Evolutionary conservation across 2,113 vertebrate species (phyloP), one percentile per base, ranked within the genome.

Genomic region (Hassar affinis): DNA sequence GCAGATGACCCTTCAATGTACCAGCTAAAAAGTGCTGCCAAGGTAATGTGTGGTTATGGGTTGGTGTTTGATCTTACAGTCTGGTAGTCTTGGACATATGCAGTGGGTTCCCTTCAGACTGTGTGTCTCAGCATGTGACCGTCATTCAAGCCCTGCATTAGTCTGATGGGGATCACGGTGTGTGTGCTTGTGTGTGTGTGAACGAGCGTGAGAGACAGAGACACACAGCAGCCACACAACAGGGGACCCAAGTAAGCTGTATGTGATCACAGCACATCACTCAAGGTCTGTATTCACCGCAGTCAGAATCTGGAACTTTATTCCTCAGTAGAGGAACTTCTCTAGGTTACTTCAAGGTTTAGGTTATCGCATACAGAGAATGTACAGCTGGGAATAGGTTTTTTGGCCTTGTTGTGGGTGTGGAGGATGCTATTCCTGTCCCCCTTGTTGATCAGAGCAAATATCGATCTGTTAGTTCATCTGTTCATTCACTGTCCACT

Each of bases 1-100:
- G 97, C 97, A 0, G 98, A 99, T 7, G 97, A 99, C 89, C 96
- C 98, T 0, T 99, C 98, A 85, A 99, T 99, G 98, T 98, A 99
- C 91, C 98, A 99, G 90, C 94, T 99, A 86, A 99, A 99, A 91
- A 96, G 97, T 12, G 98, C 98, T 0, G 98, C 98, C 86, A 99
- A 99, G 96, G 98, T 99, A 93, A n/a, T 33, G 52, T 68, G 9
- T 45, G 33, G 4, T 33, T 74, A n/a, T 35, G 6, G 66, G 12
- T 10, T 38, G 59, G 22, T 45, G 54, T 56, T 62, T 66, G n/a
- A 71, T 80, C 56, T 85, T 86, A 84, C 78, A 62, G 75, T 79
- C 81, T 77, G 38, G 54, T 76, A 72, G 66, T 84, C 68, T 88
- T 90, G 88, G 86, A 90, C 59, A 80, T 30, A 52, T 85, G 49